A percentile compares a stretch with the other conserved stretches of the same genome.
Conservation (phyloP, 2,797 vertebrate genomes). For the Rhyacichthys aspro region DNA sequence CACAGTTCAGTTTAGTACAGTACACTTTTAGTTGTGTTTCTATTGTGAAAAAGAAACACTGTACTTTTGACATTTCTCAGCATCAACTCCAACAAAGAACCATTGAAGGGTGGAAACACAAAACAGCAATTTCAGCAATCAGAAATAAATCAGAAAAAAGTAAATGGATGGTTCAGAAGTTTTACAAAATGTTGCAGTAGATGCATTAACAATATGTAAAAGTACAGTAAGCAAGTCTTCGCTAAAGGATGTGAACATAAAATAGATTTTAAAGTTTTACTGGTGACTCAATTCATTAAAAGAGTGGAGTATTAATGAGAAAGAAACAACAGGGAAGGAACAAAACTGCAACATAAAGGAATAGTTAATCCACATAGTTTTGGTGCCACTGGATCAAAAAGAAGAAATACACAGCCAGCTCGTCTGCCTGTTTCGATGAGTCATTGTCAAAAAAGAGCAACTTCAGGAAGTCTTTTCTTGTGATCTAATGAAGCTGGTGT, state of each 20-base stretch:
- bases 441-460: neutral
- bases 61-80: no score
- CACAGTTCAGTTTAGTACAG: neutral
- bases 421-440: neutral
- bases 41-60: neutral
- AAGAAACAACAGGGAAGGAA: neutral
- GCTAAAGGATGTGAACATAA: no score
- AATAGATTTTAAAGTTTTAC: neutral
- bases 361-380: neutral
- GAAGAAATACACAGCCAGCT: neutral
- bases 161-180: no score
- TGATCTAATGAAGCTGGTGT: neutral
- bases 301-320: neutral
- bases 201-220: no score
- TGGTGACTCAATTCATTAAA: no score
- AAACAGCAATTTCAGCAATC: no score
- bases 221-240: no score
- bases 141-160: no score
- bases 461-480: conserved; percentile 3
- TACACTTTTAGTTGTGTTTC: no score
- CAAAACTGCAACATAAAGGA: neutral
- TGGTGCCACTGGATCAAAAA: conserved; percentile 1
- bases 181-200: no score
- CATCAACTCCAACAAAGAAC: no score
- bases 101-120: no score